A percentile compares a stretch with the other conserved stretches of the same genome.
phyloP scores from a whole-genome alignment of 2,888 invertebrate species.

The Athetis lepigone region DNA sequence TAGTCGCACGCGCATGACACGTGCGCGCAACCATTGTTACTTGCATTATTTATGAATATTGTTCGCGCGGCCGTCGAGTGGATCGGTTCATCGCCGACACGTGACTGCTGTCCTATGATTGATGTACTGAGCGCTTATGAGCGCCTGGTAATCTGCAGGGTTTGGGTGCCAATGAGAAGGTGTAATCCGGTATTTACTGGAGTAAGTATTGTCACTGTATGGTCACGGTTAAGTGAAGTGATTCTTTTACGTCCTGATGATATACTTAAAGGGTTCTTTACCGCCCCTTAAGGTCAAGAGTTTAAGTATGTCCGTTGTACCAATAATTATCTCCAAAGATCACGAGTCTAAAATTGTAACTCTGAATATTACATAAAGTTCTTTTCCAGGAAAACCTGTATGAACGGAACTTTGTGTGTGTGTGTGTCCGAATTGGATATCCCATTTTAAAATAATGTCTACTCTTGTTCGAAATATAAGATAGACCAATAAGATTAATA shows the following conservation, averaged over 20 bases:
- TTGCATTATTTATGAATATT: slow-evolving; percentile 88
- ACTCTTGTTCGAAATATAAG: not conserved
- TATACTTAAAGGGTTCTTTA: too few species aligned
- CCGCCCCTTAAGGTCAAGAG: too few species aligned
- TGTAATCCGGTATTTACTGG: slow-evolving; percentile 50
- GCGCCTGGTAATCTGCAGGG: slow-evolving; percentile 67
- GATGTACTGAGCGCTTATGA: slow-evolving; percentile 77
- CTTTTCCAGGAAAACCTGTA: too few species aligned
- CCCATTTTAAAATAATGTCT: too few species aligned
- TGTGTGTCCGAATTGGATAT: too few species aligned
- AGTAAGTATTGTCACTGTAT: not conserved
- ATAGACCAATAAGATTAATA: not conserved
- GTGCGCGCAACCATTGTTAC: slow-evolving; percentile 79
- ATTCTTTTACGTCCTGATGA: slow-evolving; percentile 11
- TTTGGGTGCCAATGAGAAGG: slow-evolving; percentile 55
- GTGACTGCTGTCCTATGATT: slow-evolving; percentile 72
- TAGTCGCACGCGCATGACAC: slow-evolving; percentile 65
- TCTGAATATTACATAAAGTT: too few species aligned
- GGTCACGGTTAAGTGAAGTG: slow-evolving; percentile 6
- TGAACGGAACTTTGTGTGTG: too few species aligned
- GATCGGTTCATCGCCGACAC: slow-evolving; percentile 80
- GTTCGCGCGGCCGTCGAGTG: slow-evolving; percentile 73
- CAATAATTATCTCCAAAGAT: too few species aligned
- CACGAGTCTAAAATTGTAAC: too few species aligned
- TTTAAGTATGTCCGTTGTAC: too few species aligned